Conservation (phyloP, 2,797 vertebrate genomes). For the Melopsittacus undulatus region DNA sequence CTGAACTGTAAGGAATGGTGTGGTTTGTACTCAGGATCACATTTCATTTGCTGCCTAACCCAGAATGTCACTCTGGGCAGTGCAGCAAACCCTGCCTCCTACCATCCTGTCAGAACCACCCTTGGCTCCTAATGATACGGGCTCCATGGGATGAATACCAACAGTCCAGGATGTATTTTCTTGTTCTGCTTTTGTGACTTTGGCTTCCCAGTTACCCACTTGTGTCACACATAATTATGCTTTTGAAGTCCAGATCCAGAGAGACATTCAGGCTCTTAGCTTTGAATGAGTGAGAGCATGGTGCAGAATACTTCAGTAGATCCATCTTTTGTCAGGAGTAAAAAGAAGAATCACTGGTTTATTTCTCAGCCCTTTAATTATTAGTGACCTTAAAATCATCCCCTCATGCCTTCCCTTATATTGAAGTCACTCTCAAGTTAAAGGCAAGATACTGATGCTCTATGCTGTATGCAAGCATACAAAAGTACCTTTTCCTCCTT, state of each 20-base stretch:
- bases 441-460: neutral
- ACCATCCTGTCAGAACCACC: neutral
- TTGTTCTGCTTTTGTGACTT: neutral
- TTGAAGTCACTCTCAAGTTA: neutral
- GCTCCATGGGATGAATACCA: neutral
- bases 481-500: neutral
- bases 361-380: neutral
- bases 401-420: neutral
- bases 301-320: neutral
- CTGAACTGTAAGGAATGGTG: conserved; percentile 12
- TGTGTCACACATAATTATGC: neutral
- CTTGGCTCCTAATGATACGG: accelerated
- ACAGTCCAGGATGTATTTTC: neutral
- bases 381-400: neutral
- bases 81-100: neutral
- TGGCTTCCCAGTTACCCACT: neutral
- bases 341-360: neutral
- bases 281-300: neutral
- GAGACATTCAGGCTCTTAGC: neutral
- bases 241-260: conserved; percentile 9
- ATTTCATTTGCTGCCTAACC: conserved; percentile 40
- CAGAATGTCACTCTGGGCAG: neutral
- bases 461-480: neutral
- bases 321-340: neutral
- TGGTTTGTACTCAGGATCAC: conserved; percentile 22